Evolutionary conservation across 2,113 vertebrate genomes (phyloP).

Genomic region (Pica pica): DNA sequence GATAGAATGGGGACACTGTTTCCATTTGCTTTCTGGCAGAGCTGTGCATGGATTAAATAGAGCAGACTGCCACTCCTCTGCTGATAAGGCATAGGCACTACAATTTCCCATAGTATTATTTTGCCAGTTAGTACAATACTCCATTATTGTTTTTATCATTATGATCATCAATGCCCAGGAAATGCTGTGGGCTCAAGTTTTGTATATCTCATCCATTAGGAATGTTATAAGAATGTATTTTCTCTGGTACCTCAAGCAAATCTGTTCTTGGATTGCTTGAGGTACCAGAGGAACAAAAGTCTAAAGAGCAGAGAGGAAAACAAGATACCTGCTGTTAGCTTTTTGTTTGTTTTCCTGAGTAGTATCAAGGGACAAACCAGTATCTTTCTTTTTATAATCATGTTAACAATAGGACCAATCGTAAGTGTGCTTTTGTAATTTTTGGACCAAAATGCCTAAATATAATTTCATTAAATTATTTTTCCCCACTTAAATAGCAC

Average conservation of each 20-base stretch:
- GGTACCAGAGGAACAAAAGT: neutral
- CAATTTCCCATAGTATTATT: neutral
- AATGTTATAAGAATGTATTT: neutral
- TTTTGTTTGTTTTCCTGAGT: neutral
- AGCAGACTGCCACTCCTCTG: neutral
- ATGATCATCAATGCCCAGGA: neutral
- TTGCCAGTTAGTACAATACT: neutral
- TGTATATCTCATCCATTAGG: neutral
- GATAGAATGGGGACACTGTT: slow-evolving; percentile 3
- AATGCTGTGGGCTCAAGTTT: neutral
- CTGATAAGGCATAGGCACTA: neutral
- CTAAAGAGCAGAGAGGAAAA: neutral
- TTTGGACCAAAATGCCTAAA: neutral
- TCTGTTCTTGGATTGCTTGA: neutral
- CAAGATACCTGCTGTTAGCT: neutral
- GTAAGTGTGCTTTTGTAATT: neutral
- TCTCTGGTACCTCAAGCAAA: neutral
- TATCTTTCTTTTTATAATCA: neutral
- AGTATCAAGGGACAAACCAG: neutral
- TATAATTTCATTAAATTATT: neutral
- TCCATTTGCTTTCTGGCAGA: neutral
- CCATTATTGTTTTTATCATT: neutral
- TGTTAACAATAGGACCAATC: neutral
- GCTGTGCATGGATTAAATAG: neutral
- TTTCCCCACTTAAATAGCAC: neutral